Evolutionary conservation across 2,888 invertebrate species (phyloP).

Genomic region (Leuctra nigra): DNA sequence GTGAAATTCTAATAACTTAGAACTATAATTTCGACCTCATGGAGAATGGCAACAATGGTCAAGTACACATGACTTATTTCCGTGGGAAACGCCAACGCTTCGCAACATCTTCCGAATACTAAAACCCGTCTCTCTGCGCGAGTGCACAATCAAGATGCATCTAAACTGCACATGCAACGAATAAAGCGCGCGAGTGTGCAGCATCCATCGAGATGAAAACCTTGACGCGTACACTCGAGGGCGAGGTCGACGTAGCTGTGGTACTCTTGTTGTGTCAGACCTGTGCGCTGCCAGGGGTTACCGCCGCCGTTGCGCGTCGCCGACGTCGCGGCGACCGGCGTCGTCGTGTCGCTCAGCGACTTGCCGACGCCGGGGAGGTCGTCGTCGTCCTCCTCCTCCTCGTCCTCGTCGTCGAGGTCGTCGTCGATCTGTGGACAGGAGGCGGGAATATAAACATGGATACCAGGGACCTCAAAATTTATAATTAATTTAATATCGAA

Average conservation of each 20-base stretch:
- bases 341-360: slow-evolving; percentile 11
- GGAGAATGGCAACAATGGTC: no score
- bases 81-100: no score
- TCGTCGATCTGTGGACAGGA: slow-evolving; percentile 37
- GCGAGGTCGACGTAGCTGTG: slow-evolving; percentile 73
- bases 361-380: slow-evolving; percentile 29
- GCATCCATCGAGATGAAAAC: background rate
- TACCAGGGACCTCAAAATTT: background rate
- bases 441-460: background rate
- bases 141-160: background rate
- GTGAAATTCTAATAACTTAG: no score
- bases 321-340: slow-evolving; percentile 1
- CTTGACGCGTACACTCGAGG: slow-evolving; percentile 60
- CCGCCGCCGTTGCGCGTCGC: slow-evolving; percentile 8
- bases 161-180: background rate
- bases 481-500: background rate
- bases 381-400: slow-evolving; percentile 37
- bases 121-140: no score
- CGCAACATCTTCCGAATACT: no score
- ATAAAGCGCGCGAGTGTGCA: background rate
- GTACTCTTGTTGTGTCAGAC: slow-evolving; percentile 66
- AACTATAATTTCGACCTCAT: no score
- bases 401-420: slow-evolving; percentile 47
- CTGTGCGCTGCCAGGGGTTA: slow-evolving; percentile 40
- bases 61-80: no score